phyloP scores from a whole-genome alignment of 2,797 vertebrate species.

The Sus cebifrons region DNA sequence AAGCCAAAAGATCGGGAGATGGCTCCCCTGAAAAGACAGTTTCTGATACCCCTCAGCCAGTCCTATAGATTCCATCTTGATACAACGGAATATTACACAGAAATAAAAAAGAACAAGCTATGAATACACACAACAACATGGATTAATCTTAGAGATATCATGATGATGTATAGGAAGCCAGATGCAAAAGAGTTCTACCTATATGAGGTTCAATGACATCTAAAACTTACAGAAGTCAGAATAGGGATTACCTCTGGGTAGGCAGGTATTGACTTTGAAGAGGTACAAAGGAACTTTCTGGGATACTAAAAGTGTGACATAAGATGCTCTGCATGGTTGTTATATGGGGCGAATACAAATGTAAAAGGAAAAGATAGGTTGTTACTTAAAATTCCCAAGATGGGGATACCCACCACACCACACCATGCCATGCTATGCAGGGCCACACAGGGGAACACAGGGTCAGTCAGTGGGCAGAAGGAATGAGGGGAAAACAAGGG shows the following conservation, averaged over 20 bases:
- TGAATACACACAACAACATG: neutral
- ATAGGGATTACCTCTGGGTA: neutral
- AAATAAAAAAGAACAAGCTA: neutral
- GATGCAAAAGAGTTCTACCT: neutral
- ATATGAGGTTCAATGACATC: neutral
- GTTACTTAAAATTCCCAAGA: neutral
- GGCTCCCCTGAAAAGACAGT: neutral
- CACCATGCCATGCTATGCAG: fast-evolving
- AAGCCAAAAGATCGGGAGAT: neutral
- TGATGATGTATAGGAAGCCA: neutral
- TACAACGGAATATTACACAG: too few species aligned
- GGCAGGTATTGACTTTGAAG: neutral
- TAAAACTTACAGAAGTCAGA: neutral
- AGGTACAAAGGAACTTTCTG: neutral
- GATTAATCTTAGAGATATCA: neutral
- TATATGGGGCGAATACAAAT: neutral
- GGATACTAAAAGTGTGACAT: neutral
- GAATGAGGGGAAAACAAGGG: neutral
- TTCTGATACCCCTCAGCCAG: neutral
- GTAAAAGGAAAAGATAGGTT: neutral
- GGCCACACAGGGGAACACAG: neutral
- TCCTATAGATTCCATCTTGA: neutral
- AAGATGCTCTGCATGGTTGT: neutral
- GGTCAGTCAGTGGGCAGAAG: neutral
- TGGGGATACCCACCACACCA: fast-evolving